Evolutionary conservation across 2,797 vertebrate species (phyloP).

Genomic region (Parambassis ranga): DNA sequence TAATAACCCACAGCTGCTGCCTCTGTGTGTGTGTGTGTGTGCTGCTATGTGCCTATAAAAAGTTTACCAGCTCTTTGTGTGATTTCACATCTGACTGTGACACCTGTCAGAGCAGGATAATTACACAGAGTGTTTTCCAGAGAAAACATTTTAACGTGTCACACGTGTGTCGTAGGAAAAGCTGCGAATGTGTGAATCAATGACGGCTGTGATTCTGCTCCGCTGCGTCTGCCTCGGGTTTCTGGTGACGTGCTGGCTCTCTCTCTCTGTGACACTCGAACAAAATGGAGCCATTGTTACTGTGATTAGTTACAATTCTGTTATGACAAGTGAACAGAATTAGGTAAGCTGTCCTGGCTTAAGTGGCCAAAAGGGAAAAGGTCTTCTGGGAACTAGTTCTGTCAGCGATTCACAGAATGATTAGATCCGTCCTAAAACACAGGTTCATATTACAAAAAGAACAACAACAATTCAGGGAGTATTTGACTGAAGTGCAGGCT

Average conservation of each 20-base stretch:
- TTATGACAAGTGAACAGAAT: too few species aligned
- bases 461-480: too few species aligned
- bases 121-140: neutral
- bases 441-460: too few species aligned
- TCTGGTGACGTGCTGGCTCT: too few species aligned
- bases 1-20: conserved; percentile 4
- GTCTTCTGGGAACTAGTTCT: too few species aligned
- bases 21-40: neutral
- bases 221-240: too few species aligned
- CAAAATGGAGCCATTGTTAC: neutral
- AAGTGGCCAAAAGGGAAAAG: too few species aligned
- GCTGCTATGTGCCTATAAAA: neutral
- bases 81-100: neutral
- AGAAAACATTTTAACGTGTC: neutral
- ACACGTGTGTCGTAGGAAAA: neutral
- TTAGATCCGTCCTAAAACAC: too few species aligned
- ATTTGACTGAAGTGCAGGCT: too few species aligned
- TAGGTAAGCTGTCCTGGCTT: too few species aligned
- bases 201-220: neutral
- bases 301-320: neutral
- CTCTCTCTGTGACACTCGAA: neutral
- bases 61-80: neutral
- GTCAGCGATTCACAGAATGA: too few species aligned
- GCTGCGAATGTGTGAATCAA: neutral
- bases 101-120: neutral